Conservation (phyloP, 2,113 vertebrate species). For the Aptenodytes forsteri region DNA sequence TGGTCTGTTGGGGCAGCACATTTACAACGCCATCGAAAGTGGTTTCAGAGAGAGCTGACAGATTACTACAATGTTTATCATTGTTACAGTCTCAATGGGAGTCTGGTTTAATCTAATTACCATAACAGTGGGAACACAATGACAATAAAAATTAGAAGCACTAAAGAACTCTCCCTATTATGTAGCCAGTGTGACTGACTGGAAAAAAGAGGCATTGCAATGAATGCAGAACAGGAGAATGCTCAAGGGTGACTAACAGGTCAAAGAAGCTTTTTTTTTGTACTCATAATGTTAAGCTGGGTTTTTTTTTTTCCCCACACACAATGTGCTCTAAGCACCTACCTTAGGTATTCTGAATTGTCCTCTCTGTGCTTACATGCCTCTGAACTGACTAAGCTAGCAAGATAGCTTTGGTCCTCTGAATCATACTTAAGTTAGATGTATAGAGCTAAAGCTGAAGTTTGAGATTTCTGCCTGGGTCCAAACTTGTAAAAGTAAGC, state of each 20-base stretch:
- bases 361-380: neutral
- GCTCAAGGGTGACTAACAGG: neutral
- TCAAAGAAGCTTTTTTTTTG: neutral
- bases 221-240: neutral
- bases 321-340: neutral
- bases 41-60: neutral
- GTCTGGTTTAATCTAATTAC: conserved; percentile 36
- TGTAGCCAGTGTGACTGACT: neutral
- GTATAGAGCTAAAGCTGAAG: neutral
- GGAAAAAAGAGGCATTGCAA: neutral
- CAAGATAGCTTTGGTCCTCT: neutral
- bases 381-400: neutral
- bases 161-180: neutral
- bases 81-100: conserved; percentile 19
- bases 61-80: neutral
- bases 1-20: neutral
- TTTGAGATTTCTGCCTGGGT: neutral
- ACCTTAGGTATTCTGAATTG: neutral
- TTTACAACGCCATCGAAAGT: neutral
- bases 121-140: neutral
- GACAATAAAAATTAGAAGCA: conserved; percentile 11
- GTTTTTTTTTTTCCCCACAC: neutral
- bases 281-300: neutral
- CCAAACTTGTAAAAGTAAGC: neutral
- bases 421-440: neutral